Conservation (phyloP, 2,113 vertebrate genomes). For the Cololabis saira region DNA sequence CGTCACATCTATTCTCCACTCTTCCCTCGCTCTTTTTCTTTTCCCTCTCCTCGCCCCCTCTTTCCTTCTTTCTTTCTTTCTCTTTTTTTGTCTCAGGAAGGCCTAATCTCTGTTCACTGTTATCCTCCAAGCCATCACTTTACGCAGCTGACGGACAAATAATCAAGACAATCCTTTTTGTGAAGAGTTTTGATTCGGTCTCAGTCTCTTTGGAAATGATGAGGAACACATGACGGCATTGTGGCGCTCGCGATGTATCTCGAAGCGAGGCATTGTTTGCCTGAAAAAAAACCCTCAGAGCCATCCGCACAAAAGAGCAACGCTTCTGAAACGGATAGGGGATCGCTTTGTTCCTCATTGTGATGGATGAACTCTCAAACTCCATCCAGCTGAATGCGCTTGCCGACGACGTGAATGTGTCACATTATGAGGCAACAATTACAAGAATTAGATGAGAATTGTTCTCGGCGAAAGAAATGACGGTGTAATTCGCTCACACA, state of each 20-base stretch:
- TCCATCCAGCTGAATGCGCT: slow-evolving; percentile 53
- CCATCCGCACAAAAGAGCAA: slow-evolving; percentile 47
- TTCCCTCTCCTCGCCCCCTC: slow-evolving; percentile 41
- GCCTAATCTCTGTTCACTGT: slow-evolving; percentile 67
- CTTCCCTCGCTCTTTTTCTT: slow-evolving; percentile 37
- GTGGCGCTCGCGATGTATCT: slow-evolving; percentile 51
- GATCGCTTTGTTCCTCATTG: slow-evolving; percentile 64
- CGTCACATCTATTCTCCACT: slow-evolving; percentile 65
- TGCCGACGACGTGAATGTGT: slow-evolving; percentile 52
- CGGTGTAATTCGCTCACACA: slow-evolving; percentile 43
- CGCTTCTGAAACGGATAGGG: slow-evolving; percentile 61
- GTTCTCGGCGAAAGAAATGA: slow-evolving; percentile 23
- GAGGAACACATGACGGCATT: slow-evolving; percentile 61
- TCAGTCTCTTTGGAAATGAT: slow-evolving; percentile 34
- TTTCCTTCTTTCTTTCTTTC: slow-evolving; percentile 21
- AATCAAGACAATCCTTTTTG: slow-evolving; percentile 74
- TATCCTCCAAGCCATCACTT: slow-evolving; percentile 64
- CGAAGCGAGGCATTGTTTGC: slow-evolving; percentile 62
- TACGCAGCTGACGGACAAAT: slow-evolving; percentile 66
- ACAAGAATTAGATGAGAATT: slow-evolving; percentile 69
- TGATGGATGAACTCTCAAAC: slow-evolving; percentile 65
- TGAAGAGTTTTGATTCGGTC: slow-evolving; percentile 56
- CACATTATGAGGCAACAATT: slow-evolving; percentile 75
- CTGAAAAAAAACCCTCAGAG: slow-evolving; percentile 56
- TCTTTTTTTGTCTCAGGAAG: slow-evolving; percentile 35